phyloP scores from a whole-genome alignment of 2,888 invertebrate genomes.

The Dusona sp. region DNA sequence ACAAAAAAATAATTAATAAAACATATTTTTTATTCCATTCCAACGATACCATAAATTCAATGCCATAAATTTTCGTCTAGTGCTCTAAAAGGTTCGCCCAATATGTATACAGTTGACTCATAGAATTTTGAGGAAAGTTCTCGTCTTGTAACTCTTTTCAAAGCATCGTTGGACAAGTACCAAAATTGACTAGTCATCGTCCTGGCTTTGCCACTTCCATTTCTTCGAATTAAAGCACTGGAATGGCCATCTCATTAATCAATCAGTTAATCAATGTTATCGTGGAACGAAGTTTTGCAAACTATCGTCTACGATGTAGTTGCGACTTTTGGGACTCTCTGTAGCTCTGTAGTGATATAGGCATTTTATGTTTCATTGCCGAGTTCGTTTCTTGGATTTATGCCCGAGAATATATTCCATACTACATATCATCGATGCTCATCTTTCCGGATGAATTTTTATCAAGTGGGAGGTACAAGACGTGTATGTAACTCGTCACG shows the following conservation, averaged over 20 bases:
- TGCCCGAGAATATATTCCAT: constrained; percentile 5
- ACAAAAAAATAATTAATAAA: too few species aligned
- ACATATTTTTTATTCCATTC: too few species aligned
- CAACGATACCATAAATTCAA: too few species aligned
- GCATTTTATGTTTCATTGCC: constrained; percentile 43
- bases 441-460: constrained; percentile 59
- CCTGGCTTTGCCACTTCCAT: too few species aligned
- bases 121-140: too few species aligned
- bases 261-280: background rate
- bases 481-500: constrained; percentile 19
- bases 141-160: too few species aligned
- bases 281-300: background rate
- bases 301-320: background rate
- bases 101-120: too few species aligned
- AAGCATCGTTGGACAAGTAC: too few species aligned
- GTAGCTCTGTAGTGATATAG: constrained; percentile 8
- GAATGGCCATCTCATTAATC: background rate
- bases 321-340: background rate
- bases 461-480: constrained; percentile 45
- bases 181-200: too few species aligned
- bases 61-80: background rate
- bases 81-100: background rate
- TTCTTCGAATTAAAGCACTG: too few species aligned
- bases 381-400: constrained; percentile 15
- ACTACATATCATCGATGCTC: constrained; percentile 4